Conservation (phyloP, 2,113 vertebrate genomes). For the Phycodurus eques region DNA sequence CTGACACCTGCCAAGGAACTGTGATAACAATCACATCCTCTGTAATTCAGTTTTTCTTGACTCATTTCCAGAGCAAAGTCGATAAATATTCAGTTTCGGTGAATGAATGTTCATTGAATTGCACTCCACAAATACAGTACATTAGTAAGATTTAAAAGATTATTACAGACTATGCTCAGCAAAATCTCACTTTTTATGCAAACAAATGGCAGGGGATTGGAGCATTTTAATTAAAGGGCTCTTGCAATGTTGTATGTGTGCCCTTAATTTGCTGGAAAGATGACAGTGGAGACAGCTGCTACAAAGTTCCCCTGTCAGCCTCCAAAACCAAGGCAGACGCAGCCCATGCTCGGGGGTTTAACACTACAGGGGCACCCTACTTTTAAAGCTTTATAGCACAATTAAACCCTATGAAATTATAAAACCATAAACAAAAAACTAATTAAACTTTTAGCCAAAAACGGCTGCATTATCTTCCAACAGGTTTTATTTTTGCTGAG, state of each 20-base stretch:
- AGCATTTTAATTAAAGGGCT: neutral
- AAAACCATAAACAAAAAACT: conserved; percentile 6
- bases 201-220: neutral
- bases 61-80: neutral
- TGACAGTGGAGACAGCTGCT: conserved; percentile 8
- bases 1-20: too few species aligned
- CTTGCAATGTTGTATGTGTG: neutral
- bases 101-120: neutral
- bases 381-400: conserved; percentile 5
- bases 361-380: neutral
- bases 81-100: neutral
- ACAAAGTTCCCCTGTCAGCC: conserved; percentile 5
- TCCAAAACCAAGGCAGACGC: neutral
- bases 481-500: conserved; percentile 5
- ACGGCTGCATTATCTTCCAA: conserved; percentile 6
- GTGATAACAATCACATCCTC: too few species aligned
- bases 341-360: neutral
- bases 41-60: too few species aligned
- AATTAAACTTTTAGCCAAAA: conserved; percentile 5
- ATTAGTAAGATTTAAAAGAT: neutral
- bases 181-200: neutral
- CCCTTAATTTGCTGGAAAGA: conserved; percentile 3
- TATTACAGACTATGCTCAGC: neutral
- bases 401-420: conserved; percentile 4
- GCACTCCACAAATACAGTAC: neutral